Conservation (phyloP, 2,888 invertebrate genomes). For the Lapara coniferarum region DNA sequence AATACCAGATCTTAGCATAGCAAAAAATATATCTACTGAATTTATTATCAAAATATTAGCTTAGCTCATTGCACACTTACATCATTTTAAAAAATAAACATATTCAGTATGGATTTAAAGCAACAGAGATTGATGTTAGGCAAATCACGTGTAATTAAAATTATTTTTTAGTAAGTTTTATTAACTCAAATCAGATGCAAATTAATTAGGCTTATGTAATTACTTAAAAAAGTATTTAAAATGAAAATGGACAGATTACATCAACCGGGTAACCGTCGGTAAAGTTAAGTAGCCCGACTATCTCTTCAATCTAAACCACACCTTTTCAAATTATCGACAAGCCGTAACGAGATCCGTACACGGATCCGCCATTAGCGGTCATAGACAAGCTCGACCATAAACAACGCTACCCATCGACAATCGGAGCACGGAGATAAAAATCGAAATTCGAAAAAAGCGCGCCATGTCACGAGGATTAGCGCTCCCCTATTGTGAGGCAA, state of each 20-base stretch:
- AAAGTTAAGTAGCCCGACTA: conserved; percentile 24
- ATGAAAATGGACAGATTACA: conserved; percentile 19
- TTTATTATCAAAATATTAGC: no score
- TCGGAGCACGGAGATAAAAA: conserved; percentile 67
- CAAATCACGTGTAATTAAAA: neutral
- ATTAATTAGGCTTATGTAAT: neutral
- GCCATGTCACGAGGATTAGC: conserved; percentile 79
- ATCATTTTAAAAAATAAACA: neutral
- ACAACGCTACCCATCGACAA: conserved; percentile 61
- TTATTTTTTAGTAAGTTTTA: neutral
- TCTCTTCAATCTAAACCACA: conserved; percentile 29
- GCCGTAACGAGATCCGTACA: conserved; percentile 73
- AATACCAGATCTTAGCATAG: no score
- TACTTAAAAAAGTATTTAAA: neutral
- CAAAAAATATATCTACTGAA: no score
- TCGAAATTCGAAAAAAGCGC: conserved; percentile 64
- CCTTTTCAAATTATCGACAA: conserved; percentile 63
- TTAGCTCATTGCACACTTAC: no score
- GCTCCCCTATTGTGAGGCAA: conserved; percentile 69
- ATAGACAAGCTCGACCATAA: conserved; percentile 45
- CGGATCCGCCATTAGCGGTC: conserved; percentile 73
- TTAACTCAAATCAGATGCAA: neutral
- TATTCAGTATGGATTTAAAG: neutral
- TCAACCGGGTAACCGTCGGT: conserved; percentile 27
- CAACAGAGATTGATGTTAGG: neutral